Evolutionary conservation across 2,888 invertebrate species (phyloP).

Genomic region (Phytoseiulus persimilis): DNA sequence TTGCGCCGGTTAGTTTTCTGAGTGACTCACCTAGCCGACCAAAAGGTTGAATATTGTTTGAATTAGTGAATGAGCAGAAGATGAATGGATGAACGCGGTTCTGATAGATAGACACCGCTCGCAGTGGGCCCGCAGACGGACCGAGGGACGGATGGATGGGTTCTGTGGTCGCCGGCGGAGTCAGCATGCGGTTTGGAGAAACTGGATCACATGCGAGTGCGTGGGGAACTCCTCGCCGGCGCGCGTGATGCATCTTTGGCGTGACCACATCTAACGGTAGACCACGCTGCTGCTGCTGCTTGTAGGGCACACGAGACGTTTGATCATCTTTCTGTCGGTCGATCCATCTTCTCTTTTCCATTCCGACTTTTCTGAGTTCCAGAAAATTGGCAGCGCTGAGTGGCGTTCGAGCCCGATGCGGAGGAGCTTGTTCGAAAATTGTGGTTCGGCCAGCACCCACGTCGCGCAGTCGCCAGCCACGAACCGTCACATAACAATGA

Average conservation of each 20-base stretch:
- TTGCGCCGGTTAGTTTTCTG: not conserved
- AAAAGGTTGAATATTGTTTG: not conserved
- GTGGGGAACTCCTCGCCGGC: not conserved
- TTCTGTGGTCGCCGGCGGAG: not conserved
- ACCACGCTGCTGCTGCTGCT: not conserved
- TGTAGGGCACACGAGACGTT: not conserved
- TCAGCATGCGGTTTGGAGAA: not conserved
- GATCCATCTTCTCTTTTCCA: not conserved
- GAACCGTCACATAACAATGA: not conserved
- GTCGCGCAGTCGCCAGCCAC: not conserved
- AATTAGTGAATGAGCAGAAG: not conserved
- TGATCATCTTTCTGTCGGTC: not conserved
- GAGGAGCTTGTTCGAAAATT: not conserved
- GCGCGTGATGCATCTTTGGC: not conserved
- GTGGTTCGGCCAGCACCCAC: not conserved
- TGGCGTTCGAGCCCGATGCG: not conserved
- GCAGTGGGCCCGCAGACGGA: not conserved
- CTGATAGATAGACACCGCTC: too few relatives aligned
- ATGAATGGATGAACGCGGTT: not conserved
- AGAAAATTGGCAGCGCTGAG: not conserved
- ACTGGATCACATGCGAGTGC: not conserved
- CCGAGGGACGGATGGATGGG: not conserved
- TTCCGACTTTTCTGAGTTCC: not conserved
- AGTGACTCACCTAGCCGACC: not conserved
- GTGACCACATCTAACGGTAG: conserved; percentile 5